Evolutionary conservation across 2,113 vertebrate species (phyloP).

Genomic region (Callithrix jacchus): DNA sequence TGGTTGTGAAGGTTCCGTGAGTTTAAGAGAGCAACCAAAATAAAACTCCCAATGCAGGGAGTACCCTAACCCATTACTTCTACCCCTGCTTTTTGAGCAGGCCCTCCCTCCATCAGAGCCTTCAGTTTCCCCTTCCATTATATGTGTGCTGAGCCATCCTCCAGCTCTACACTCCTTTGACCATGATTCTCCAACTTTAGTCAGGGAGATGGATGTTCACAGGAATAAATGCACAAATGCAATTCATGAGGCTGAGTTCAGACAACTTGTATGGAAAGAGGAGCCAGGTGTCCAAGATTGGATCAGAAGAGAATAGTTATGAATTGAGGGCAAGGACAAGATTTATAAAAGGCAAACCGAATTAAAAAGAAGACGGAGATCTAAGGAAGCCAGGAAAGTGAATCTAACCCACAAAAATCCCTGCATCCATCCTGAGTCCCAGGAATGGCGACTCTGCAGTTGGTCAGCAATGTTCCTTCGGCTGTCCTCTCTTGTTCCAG

Average conservation of each 20-base stretch:
- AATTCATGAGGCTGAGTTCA: neutral
- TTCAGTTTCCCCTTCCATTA: neutral
- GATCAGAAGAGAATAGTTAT: neutral
- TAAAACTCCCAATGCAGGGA: neutral
- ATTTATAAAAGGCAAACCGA: neutral
- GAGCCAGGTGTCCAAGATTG: neutral
- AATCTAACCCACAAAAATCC: neutral
- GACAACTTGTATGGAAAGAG: neutral
- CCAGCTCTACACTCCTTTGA: neutral
- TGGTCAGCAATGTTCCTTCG: neutral
- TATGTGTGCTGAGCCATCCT: no score
- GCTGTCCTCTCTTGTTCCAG: neutral
- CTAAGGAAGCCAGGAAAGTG: neutral
- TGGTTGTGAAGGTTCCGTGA: neutral
- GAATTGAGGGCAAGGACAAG: neutral
- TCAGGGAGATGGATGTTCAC: neutral
- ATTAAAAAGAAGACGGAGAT: neutral
- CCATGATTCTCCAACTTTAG: neutral
- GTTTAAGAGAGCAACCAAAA: neutral
- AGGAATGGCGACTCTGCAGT: neutral
- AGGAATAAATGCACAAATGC: neutral
- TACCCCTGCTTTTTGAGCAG: neutral
- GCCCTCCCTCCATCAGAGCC: neutral
- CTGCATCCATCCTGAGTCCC: accelerated
- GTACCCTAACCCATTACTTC: neutral